Evolutionary conservation across 1,140 invertebrate genomes (phyloP).

Genomic region (Doryteuthis pealeii): DNA sequence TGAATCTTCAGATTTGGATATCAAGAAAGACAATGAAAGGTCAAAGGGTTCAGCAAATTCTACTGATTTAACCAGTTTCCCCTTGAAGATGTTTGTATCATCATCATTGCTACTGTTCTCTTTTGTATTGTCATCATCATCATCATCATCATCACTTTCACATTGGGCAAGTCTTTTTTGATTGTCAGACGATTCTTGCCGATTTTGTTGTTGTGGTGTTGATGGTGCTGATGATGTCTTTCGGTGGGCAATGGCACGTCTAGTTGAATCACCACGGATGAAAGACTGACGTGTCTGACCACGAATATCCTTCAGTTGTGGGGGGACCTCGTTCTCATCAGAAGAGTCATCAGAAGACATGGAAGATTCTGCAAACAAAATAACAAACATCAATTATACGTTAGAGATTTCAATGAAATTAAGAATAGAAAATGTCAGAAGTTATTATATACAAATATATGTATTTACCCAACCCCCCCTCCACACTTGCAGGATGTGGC

Average conservation of each 20-base stretch:
- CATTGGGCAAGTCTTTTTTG: not conserved
- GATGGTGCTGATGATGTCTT: constrained; percentile 46
- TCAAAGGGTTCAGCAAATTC: constrained; percentile 1
- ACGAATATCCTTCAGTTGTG: not conserved
- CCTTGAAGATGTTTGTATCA: not conserved
- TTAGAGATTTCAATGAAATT: too few relatives aligned
- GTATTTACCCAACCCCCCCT: too few relatives aligned
- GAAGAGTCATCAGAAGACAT: not conserved
- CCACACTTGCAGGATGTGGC: too few relatives aligned
- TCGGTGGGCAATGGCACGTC: constrained; percentile 41
- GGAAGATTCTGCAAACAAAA: not conserved
- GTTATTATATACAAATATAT: too few relatives aligned
- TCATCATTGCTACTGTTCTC: not conserved
- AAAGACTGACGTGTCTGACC: constrained; percentile 34
- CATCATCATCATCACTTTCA: not conserved
- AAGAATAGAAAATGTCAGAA: too few relatives aligned
- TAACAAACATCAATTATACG: too few relatives aligned
- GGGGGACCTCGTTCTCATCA: not conserved
- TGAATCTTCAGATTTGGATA: not conserved
- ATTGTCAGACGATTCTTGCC: not conserved
- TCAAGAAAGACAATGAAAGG: not conserved
- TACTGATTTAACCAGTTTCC: not conserved
- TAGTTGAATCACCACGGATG: constrained; percentile 45
- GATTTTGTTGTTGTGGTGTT: constrained; percentile 35
- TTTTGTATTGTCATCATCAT: not conserved